phyloP scores from a whole-genome alignment of 1,140 invertebrate genomes.

The Drosophila baimaii region DNA sequence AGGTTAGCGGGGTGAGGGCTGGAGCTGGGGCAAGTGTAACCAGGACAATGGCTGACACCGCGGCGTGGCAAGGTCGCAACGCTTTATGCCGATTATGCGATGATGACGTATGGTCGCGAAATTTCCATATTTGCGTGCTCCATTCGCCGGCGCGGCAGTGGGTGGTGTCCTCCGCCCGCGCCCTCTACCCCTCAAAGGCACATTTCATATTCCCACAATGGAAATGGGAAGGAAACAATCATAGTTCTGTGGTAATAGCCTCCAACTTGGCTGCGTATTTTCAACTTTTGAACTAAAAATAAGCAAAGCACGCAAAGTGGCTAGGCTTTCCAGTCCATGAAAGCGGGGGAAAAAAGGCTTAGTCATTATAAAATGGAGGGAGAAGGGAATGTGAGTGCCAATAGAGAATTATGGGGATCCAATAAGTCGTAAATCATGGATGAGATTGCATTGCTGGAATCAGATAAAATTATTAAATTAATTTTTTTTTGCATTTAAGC shows the following conservation, averaged over 20 bases:
- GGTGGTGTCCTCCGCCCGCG: neutral
- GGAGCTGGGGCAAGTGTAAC: conserved; percentile 12
- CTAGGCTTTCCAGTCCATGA: conserved; percentile 7
- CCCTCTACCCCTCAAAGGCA: neutral
- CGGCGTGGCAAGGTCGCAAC: conserved; percentile 45
- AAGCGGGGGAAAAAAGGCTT: conserved; percentile 25
- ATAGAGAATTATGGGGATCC: conserved; percentile 7
- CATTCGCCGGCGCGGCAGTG: neutral
- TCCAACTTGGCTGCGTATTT: conserved; percentile 39
- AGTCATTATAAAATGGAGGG: neutral
- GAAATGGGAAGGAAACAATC: conserved; percentile 36
- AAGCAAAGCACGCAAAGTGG: conserved; percentile 18
- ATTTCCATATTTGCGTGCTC: conserved; percentile 46
- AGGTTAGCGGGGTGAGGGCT: conserved; percentile 10
- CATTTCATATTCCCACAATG: conserved; percentile 18
- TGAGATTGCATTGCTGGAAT: too few relatives aligned
- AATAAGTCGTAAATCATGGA: conserved; percentile 8
- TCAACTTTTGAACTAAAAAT: conserved; percentile 44
- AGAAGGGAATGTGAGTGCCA: neutral
- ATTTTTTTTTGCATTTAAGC: neutral
- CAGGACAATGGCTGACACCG: conserved; percentile 57
- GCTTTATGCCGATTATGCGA: conserved; percentile 24
- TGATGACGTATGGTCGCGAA: conserved; percentile 37
- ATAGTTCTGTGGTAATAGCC: conserved; percentile 21
- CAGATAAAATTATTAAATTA: too few relatives aligned